Base-by-base conservation (phyloP, 2,113 vertebrate species). In the Nanorana parkeri region DNA sequence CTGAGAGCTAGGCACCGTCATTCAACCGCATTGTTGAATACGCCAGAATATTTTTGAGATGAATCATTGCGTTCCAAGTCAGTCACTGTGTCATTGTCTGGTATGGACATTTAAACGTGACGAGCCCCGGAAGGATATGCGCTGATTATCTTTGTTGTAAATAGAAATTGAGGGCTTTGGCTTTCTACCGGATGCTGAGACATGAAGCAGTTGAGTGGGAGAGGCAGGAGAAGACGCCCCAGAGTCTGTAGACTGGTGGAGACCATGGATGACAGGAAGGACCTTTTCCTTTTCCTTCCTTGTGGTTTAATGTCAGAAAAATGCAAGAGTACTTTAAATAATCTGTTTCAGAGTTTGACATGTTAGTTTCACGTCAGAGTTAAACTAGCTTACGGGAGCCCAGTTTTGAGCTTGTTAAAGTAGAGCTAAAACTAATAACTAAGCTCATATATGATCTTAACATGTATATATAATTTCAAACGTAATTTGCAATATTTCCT, bases 241-340 rank as follows among this genome's bases (percentile, higher is more conserved):
- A 55, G n/a, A 58, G 80, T 81, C 80, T 81, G 58, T 47, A 36
- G 61, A 51, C 69, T 52, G 20, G 63, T 28, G 78, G 68, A 36
- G 79, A 51, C 28, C 77, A 68, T 16, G n/a, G 52, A 79, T 81
- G 69, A 23, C 80, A 81, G 80, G 80, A 81, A 81, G 41, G 21
- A 23, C 20, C 68, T 7, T 64, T 72, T 81, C 68, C 32, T 64
- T 72, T 81, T 81, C 80, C 80, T 81, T 73, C 68, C 68, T 73
- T 13, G 41, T 74, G 61, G 36, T 36, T 26, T 15, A 55, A 29
- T 64, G 17, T 36, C 47, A 55, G 29, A 81, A 79, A 81, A 72
- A 72, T 41, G 8, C 60, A 64, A 21, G 58, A 17, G 64, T 81
- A n/a, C 61, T 72, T 74, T 20, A 56, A 66, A 58, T 75, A 55